Evolutionary conservation across 2,888 invertebrate genomes (phyloP), one percentile per base, ranked within the genome.

Genomic region (Pammene aurita): DNA sequence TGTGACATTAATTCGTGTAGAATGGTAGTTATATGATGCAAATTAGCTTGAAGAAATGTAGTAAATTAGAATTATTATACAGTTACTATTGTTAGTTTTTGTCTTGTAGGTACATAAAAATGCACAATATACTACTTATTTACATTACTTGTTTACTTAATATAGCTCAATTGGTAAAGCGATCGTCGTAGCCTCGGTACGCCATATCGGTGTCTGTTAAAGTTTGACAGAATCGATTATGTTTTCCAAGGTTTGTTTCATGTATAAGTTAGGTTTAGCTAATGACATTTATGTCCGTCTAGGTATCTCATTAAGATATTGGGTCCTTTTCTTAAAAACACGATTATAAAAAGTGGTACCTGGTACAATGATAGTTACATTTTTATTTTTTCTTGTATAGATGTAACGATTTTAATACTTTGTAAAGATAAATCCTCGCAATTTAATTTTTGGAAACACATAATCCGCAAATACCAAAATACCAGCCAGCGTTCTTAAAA

Each of bases 1-100:
- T 60, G 35, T 44, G 63, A 52, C 52, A 68, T 42, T 46, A 63
- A 68, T 48, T 64, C 44, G 54, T 69, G 38, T 38, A 52, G 46
- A 44, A 50, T 55, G 65, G 41, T 48, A 18, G 52, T 14, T 46
- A 26, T 55, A 26, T 48, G 26, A 44, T 60, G 54, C 16, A 44
- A 63, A 57, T 63, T 68, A 41, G 11, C 14, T 52, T 58, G 50
- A 62, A 50, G 26, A 56, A 62, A 41, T 52, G 42, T 62, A n/a
- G 18, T 14, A 26, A 16, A 26, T 10, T 14, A 41, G 14, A 41
- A 38, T 16, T 26, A 14, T 7, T 26, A 14, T 46, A 56, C 48
- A 62, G n/a, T n/a, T n/a, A n/a, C n/a, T n/a, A n/a, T n/a, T n/a
- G n/a, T n/a, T n/a, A n/a, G n/a, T n/a, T n/a, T n/a, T n/a, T n/a